Conservation (phyloP, 2,113 vertebrate species). For the Oryzias melastigma region DNA sequence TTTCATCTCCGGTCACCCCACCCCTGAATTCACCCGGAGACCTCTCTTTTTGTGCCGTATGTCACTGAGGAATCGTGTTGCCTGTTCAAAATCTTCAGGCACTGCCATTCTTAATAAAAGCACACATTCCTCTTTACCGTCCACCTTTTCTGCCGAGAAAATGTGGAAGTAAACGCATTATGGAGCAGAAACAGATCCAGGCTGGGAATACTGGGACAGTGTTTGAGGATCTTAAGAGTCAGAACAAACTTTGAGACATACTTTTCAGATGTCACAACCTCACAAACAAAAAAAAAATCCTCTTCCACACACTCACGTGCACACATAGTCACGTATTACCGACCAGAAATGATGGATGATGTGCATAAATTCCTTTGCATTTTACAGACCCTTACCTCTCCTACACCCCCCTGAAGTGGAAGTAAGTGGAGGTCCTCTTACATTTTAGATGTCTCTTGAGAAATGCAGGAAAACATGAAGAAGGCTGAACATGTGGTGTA, state of each 20-base stretch:
- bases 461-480: constrained; percentile 30
- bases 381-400: constrained; percentile 46
- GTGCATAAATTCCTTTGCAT: constrained; percentile 58
- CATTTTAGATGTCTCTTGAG: constrained; percentile 60
- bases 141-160: constrained; percentile 56
- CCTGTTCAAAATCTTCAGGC: constrained; percentile 60
- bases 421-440: constrained; percentile 62
- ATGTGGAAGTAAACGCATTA: constrained; percentile 34
- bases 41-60: constrained; percentile 49
- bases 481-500: constrained; percentile 54
- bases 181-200: constrained; percentile 57
- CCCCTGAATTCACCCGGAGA: constrained; percentile 30
- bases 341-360: constrained; percentile 67
- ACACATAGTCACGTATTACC: constrained; percentile 34
- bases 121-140: constrained; percentile 52
- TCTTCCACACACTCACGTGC: constrained; percentile 7
- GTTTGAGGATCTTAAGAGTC: constrained; percentile 40
- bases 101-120: constrained; percentile 56
- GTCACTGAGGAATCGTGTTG: constrained; percentile 56
- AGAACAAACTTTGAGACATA: constrained; percentile 37
- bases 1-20: constrained; percentile 39
- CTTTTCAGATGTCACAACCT: constrained; percentile 20
- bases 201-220: constrained; percentile 42
- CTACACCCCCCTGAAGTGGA: constrained; percentile 46
- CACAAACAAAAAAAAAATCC: constrained; percentile 5